Conservation (phyloP, 2,888 invertebrate genomes). For the Macroteleia sp. region DNA sequence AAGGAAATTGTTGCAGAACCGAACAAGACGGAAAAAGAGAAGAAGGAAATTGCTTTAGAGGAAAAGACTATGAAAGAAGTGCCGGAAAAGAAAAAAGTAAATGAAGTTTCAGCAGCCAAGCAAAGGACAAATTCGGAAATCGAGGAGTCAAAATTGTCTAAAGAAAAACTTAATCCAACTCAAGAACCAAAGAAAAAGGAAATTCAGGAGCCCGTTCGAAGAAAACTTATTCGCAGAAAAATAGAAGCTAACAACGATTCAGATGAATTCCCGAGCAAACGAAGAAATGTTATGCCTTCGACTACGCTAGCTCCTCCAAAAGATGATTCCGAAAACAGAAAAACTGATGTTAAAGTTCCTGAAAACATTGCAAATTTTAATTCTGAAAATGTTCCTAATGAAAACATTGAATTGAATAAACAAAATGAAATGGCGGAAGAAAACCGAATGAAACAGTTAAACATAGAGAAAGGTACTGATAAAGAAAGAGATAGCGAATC, state of each 20-base stretch:
- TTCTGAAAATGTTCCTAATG: conserved; percentile 3
- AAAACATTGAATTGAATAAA: not conserved
- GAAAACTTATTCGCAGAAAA: conserved; percentile 23
- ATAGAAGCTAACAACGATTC: not conserved
- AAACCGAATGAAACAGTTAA: not conserved
- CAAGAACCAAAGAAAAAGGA: not conserved
- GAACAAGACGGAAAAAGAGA: not conserved
- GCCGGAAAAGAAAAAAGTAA: not conserved
- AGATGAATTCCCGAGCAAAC: not conserved
- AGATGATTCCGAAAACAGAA: not conserved
- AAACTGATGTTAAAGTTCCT: conserved; percentile 7
- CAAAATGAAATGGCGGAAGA: not conserved
- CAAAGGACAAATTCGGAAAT: not conserved
- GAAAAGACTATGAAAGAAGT: no score
- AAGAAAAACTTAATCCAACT: not conserved
- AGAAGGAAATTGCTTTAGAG: no score
- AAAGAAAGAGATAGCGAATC: no score
- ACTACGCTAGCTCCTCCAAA: no score
- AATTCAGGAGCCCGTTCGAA: not conserved
- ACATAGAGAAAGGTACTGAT: no score
- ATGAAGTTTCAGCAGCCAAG: not conserved
- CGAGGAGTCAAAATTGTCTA: not conserved
- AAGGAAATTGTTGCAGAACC: no score
- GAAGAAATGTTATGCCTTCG: not conserved
- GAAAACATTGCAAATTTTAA: not conserved